Conservation (phyloP, 2,113 vertebrate genomes). For the Macroglossus sobrinus region DNA sequence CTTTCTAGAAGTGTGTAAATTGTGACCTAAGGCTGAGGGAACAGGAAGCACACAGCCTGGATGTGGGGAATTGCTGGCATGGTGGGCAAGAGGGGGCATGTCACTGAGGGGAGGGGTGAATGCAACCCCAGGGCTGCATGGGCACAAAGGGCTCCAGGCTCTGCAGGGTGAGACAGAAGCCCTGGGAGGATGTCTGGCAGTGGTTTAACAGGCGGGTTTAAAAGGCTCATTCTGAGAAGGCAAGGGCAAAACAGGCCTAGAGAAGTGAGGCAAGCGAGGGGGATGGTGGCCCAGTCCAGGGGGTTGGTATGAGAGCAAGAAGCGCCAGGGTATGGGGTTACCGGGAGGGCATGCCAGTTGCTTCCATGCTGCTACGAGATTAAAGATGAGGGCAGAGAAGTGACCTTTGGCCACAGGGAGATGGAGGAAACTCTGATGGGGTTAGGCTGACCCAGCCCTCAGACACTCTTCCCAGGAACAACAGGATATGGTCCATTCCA, state of each 20-base stretch:
- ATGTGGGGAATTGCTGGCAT: no score
- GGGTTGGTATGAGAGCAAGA: not conserved
- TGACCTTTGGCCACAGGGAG: not conserved
- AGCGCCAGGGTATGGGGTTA: not conserved
- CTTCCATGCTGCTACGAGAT: not conserved
- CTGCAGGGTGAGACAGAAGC: no score
- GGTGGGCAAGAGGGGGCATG: no score
- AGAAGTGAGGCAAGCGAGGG: not conserved
- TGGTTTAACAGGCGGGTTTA: no score
- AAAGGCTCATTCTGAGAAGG: not conserved
- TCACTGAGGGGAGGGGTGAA: no score
- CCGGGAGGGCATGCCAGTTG: no score
- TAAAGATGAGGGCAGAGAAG: not conserved
- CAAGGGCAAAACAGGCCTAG: not conserved
- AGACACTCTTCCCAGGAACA: not conserved
- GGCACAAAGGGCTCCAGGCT: no score
- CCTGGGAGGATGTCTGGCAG: no score
- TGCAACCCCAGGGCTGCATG: no score
- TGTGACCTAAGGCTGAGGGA: no score
- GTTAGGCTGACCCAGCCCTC: not conserved
- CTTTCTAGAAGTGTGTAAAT: no score
- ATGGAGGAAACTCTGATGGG: not conserved
- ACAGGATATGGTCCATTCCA: not conserved
- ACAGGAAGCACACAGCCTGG: no score
- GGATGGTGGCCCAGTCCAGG: not conserved